These are phyloP conservation scores for Amphilophus citrinellus DNA, from an alignment of 2,113 vertebrate genomes.

Conservation along the genomic window DNA sequence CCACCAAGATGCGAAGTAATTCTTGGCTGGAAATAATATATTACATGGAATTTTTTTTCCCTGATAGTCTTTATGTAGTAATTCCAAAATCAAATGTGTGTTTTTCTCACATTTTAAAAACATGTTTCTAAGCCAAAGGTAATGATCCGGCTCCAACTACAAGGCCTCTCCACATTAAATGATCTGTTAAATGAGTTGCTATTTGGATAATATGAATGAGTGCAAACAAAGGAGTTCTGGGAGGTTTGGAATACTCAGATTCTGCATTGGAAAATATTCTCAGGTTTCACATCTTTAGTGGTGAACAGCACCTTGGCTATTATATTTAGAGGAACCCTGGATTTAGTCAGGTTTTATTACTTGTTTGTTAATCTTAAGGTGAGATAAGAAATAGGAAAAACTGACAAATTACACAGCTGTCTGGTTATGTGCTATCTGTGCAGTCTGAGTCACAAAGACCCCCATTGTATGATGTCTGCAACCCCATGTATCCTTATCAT, in stretches of 20 bases:
- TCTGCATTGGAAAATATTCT: conserved; percentile 14
- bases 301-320: conserved; percentile 43
- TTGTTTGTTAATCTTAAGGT: conserved; percentile 5
- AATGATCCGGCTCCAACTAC: conserved; percentile 20
- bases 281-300: conserved; percentile 24
- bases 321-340: background rate
- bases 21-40: background rate
- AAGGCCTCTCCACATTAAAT: conserved; percentile 30
- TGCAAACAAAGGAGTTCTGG: conserved; percentile 39
- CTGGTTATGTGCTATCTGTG: conserved; percentile 30
- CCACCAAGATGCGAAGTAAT: background rate
- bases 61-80: background rate
- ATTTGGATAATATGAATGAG: conserved; percentile 38
- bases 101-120: conserved; percentile 22
- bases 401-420: conserved; percentile 38
- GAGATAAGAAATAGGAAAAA: conserved; percentile 28
- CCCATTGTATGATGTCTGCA: conserved; percentile 61
- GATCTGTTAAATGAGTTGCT: conserved; percentile 45
- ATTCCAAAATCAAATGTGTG: conserved; percentile 1
- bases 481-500: conserved; percentile 67
- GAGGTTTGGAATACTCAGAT: conserved; percentile 24
- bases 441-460: conserved; percentile 67
- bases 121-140: conserved; percentile 11
- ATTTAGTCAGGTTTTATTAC: conserved; percentile 29
- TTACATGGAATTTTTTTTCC: background rate